Evolutionary conservation across 35 echinoderm and acorn worm genomes (phyloP), one percentile per base, ranked within the genome.

Genomic region (Amphiura filiformis): DNA sequence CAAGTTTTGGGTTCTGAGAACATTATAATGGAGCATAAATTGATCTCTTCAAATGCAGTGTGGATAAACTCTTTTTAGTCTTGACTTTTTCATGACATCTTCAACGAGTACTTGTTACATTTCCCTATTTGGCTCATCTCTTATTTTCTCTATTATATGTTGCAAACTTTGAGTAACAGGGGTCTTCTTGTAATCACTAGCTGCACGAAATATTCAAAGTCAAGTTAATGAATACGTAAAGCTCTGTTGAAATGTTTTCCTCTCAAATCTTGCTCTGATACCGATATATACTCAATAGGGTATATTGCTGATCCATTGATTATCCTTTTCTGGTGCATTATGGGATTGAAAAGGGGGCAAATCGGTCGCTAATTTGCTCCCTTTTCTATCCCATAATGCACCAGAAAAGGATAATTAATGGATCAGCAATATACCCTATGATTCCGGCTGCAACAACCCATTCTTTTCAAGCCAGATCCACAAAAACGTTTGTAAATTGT

Each of bases 191-290:
- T 33, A 90, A 90, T 35, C n/a, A n/a, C n/a, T n/a, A n/a, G n/a
- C n/a, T n/a, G n/a, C 4, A 82, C 56, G 23, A 84, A 65, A 76
- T 56, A 41, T 56, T 90, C 87, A 78, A 81, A 88, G 49, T 81
- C 79, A 37, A 88, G 87, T 36, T 41, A 37, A 52, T 79, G 78
- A 33, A 75, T 79, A 20, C 78, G 81, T 26, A 90, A 34, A 31
- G 49, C 81, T 75, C 80, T 35, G 13, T 90, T 90, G 40, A 76
- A 90, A 38, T 90, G 80, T 77, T 90, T 90, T 83, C 88, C 88
- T 64, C 38, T 78, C 18, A 90, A 35, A 35, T 80, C 88, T 76
- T 88, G 87, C 49, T 88, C 87, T n/a, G n/a, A n/a, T 31, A 81
- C 87, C 23, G 87, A 88, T 39, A 77, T 78, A 32, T 80, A 56